These are phyloP conservation scores for Ictalurus punctatus DNA, from an alignment of 2,113 vertebrate genomes.

Conservation along the genomic window DNA sequence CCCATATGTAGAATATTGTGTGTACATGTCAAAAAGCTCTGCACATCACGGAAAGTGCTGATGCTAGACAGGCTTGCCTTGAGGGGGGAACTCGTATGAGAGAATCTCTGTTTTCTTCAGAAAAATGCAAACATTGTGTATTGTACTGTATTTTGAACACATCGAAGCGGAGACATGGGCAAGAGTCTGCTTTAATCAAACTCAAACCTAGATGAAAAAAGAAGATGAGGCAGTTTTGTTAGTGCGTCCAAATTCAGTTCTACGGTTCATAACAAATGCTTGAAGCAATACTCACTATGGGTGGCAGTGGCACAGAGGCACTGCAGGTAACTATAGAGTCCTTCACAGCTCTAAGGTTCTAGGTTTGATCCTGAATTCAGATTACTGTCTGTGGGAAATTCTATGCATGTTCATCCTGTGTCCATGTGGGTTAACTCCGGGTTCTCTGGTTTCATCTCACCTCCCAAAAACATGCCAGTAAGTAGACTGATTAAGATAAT, in stretches of 20 bases:
- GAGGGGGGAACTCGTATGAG: constrained; percentile 47
- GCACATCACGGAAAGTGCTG: constrained; percentile 63
- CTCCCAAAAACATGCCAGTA: neutral
- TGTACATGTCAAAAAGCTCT: constrained; percentile 38
- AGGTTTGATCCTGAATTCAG: neutral
- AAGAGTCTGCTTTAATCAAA: constrained; percentile 26
- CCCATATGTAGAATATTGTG: neutral
- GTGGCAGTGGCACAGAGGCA: neutral
- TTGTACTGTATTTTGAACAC: constrained; percentile 13
- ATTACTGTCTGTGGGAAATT: neutral
- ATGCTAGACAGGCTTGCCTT: constrained; percentile 58
- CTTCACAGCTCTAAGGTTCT: neutral
- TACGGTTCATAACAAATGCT: neutral
- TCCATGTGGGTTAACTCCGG: neutral
- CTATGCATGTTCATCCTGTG: neutral
- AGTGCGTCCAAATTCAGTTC: neutral
- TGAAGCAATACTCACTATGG: neutral
- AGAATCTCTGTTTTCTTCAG: constrained; percentile 55
- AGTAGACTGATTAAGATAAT: neutral
- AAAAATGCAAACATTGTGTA: constrained; percentile 50
- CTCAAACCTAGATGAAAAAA: constrained; percentile 25
- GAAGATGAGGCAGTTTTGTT: constrained; percentile 35
- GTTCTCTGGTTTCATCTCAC: neutral
- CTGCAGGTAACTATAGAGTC: neutral
- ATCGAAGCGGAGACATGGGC: constrained; percentile 30